Evolutionary conservation across 2,113 vertebrate species (phyloP).

Genomic region (Oryzias javanicus): DNA sequence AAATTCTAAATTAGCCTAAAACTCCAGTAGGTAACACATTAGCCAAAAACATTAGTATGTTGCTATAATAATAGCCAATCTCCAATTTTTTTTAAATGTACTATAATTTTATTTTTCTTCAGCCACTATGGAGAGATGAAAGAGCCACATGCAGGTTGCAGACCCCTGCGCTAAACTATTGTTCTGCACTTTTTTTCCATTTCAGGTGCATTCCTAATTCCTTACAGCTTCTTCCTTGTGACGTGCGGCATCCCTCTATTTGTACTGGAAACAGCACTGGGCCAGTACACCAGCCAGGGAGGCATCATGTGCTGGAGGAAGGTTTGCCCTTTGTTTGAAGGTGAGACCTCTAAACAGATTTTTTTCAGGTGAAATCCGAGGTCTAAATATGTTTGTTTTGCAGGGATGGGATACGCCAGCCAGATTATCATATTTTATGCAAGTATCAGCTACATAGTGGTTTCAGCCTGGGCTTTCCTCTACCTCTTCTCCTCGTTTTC

Average conservation of each 20-base stretch:
- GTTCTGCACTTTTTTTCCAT: background rate
- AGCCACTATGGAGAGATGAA: no score
- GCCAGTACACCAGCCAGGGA: conserved; percentile 68
- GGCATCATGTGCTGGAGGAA: conserved; percentile 68
- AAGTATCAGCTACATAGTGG: conserved; percentile 62
- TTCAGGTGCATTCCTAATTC: conserved; percentile 66
- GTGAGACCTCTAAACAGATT: conserved; percentile 14
- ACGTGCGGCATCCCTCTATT: conserved; percentile 66
- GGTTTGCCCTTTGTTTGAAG: conserved; percentile 69
- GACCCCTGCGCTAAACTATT: background rate
- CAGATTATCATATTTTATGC: conserved; percentile 64
- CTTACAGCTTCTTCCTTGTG: conserved; percentile 60
- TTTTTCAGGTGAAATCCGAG: fast-evolving
- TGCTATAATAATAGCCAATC: no score
- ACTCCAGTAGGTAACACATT: no score
- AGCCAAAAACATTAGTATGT: no score
- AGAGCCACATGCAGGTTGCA: no score
- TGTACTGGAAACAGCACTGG: conserved; percentile 61
- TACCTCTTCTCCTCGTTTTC: conserved; percentile 89
- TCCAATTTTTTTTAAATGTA: no score
- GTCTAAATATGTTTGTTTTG: conserved; percentile 3
- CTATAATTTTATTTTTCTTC: no score
- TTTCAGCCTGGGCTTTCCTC: conserved; percentile 74
- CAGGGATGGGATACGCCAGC: conserved; percentile 66
- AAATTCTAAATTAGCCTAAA: no score